phyloP scores from a whole-genome alignment of 2,888 invertebrate genomes.

The Dryobota labecula region DNA sequence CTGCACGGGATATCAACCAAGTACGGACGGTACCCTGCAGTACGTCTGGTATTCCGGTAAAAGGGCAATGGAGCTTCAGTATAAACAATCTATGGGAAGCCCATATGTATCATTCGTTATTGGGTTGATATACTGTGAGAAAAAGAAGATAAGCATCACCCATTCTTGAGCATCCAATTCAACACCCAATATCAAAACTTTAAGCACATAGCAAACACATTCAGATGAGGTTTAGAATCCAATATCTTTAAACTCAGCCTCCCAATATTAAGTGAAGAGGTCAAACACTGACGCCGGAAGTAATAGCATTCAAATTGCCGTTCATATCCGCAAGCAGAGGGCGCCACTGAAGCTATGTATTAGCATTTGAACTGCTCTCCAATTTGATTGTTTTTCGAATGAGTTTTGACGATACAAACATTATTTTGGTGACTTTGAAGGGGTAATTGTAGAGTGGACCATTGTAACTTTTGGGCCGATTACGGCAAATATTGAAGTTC shows the following conservation, averaged over 20 bases:
- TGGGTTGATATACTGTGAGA: neutral
- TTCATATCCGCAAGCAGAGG: conserved; percentile 65
- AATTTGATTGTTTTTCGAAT: conserved; percentile 57
- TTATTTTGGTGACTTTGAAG: neutral
- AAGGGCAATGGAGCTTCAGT: no score
- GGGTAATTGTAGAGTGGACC: no score
- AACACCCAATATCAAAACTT: conserved; percentile 33
- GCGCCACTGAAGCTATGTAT: conserved; percentile 54
- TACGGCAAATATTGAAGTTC: neutral
- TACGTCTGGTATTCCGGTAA: no score
- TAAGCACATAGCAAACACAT: conserved; percentile 48
- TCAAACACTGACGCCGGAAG: conserved; percentile 58
- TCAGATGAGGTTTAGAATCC: conserved; percentile 56
- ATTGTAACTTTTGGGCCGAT: no score
- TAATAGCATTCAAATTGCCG: conserved; percentile 69
- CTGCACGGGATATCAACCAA: no score
- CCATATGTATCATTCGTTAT: no score
- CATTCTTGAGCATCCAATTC: neutral
- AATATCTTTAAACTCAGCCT: conserved; percentile 48
- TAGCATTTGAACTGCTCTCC: conserved; percentile 56
- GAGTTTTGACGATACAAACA: conserved; percentile 43
- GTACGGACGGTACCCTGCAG: no score
- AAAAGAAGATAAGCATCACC: neutral
- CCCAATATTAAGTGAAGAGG: conserved; percentile 58
- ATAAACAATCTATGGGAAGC: no score